Evolutionary conservation across 2,113 vertebrate species (phyloP).

Genomic region (Planiliza haematocheilus): DNA sequence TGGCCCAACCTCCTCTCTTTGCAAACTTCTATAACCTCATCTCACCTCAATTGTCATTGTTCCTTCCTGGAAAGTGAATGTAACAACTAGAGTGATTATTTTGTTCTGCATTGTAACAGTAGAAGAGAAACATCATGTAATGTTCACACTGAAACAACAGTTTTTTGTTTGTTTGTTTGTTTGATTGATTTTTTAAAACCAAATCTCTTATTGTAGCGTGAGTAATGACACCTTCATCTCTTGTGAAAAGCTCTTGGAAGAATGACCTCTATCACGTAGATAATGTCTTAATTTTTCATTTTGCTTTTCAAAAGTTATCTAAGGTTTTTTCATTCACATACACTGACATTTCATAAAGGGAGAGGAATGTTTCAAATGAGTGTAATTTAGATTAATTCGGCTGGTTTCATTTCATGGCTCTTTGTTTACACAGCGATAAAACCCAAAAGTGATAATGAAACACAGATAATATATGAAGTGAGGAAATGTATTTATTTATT

Average conservation of each 20-base stretch:
- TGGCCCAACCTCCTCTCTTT: no score
- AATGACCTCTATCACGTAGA: not conserved
- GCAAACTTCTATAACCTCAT: no score
- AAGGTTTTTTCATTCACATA: not conserved
- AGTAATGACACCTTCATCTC: not conserved
- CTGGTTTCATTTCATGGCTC: not conserved
- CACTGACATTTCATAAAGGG: not conserved
- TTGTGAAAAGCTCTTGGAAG: not conserved
- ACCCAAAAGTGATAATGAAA: conserved; percentile 20
- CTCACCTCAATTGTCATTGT: no score
- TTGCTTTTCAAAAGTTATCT: not conserved
- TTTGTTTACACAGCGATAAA: not conserved
- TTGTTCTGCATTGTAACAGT: no score
- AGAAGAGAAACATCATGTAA: no score
- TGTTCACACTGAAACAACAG: no score
- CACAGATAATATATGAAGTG: conserved; percentile 28
- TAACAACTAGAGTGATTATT: no score
- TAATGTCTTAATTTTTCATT: not conserved
- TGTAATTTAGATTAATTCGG: not conserved
- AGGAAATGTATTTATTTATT: no score
- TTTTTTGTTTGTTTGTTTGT: no score
- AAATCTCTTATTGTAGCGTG: not conserved
- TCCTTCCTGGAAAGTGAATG: no score
- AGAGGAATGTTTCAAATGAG: not conserved
- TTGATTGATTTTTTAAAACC: no score